Evolutionary conservation across 2,797 vertebrate species (phyloP).

Genomic region (Neosilurus hyrtlii): DNA sequence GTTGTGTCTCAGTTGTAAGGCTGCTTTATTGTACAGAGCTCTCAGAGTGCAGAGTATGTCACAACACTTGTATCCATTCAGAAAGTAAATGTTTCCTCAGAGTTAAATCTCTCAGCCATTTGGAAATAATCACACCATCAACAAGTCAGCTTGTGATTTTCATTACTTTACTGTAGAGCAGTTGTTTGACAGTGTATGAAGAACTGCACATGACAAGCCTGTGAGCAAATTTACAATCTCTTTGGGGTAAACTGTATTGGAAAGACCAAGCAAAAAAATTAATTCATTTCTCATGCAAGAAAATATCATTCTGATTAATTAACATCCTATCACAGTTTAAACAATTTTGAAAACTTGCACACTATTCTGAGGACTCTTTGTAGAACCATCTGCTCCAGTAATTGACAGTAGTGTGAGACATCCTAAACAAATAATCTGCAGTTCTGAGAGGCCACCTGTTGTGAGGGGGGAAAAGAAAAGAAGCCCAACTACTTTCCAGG

Average conservation of each 20-base stretch:
- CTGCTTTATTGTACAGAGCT: conserved; percentile 33
- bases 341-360: not conserved
- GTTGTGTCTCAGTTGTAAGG: conserved; percentile 40
- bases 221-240: not conserved
- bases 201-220: not conserved
- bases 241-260: not conserved
- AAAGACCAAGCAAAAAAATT: not conserved
- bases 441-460: conserved; percentile 65
- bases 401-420: conserved; percentile 31
- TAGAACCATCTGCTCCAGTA: conserved; percentile 25
- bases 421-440: conserved; percentile 45
- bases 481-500: conserved; percentile 54
- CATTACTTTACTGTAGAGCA: not conserved
- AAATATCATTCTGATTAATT: not conserved
- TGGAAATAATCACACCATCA: conserved; percentile 19
- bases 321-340: not conserved
- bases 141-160: conserved; percentile 21
- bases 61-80: conserved; percentile 49
- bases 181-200: not conserved
- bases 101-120: conserved; percentile 19
- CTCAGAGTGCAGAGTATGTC: conserved; percentile 12
- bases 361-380: not conserved
- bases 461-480: conserved; percentile 56
- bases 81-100: conserved; percentile 51
- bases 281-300: not conserved